Conservation (phyloP, 2,797 vertebrate species). For the Peromyscus nudipes region DNA sequence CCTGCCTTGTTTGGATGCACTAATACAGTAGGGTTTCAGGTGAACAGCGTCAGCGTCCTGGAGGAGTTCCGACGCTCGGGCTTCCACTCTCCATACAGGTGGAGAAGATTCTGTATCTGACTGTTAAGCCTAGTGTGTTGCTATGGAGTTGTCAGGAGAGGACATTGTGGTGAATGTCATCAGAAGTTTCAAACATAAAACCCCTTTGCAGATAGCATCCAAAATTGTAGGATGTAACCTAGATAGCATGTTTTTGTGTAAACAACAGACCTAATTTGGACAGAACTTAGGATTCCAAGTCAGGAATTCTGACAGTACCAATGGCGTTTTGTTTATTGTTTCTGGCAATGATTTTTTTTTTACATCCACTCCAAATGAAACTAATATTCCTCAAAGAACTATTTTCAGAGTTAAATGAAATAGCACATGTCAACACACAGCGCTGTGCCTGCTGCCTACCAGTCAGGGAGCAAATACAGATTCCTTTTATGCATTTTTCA, state of each 20-base stretch:
- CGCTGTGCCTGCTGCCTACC: not conserved
- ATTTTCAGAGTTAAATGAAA: slow-evolving; percentile 44
- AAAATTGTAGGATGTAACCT: not conserved
- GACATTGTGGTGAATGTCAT: not conserved
- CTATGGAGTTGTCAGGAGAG: not conserved
- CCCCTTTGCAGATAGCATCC: slow-evolving; percentile 34
- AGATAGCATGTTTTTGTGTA: slow-evolving; percentile 37
- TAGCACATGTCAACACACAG: not conserved
- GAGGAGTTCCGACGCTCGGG: fast-evolving
- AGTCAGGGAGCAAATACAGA: not conserved
- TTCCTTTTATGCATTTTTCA: not conserved
- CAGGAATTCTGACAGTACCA: not conserved
- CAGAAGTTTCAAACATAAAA: not conserved
- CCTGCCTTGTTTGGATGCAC: not conserved
- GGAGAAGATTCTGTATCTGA: fast-evolving
- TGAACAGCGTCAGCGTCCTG: not conserved
- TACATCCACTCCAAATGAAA: not conserved
- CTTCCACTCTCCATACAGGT: not conserved
- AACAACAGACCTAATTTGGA: not conserved
- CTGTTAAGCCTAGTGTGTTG: not conserved
- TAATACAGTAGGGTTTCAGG: not conserved
- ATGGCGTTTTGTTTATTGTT: slow-evolving; percentile 14
- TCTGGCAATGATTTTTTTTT: slow-evolving; percentile 61
- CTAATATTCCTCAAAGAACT: not conserved
- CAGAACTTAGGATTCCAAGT: not conserved